Base-by-base conservation (phyloP, 1,140 invertebrate species). In the Pemphigus obesinymphae region DNA sequence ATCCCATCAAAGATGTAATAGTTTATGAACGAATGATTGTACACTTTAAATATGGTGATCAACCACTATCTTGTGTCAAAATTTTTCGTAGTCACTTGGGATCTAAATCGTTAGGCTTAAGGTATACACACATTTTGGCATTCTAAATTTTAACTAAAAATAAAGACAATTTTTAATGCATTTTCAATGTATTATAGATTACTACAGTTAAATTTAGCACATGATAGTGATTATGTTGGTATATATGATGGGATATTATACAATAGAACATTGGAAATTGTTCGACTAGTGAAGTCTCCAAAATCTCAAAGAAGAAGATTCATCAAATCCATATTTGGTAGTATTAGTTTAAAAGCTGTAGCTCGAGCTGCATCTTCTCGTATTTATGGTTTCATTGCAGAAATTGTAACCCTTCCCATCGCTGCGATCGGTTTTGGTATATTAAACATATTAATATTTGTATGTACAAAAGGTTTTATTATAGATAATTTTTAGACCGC, bases 11-110 rank as follows among this genome's bases (percentile, higher is more conserved):
- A 89, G 94, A 96, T 85, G 92, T 99, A 37, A 90, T 90, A 10
- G 90, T 99, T 1, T 92, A 97, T 87, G 96, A 98, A 85, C 89
- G 97, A 81, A 91, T 99, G 7, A 86, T 99, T 4, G 84, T 99
- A 1, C 99, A 98, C 87, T 99, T 97, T 87, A 99, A 98, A 87
- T 99, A 99, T 84, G 96, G 98, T 84, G 97, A 97, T 85, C 92
- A 93, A 87, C 94, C 96, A 0, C 93, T 98, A 0, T 98, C 98
- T 86, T 99, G 98, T 87, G 95, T 99, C 0, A 99, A 99, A 88
- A 97, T 99, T 84, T 98, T 99, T 85, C 93, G 92, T 55, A 96
- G 93, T 84, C 90, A 91, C 55, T 94, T 92, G 82, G 89, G 92
- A 85, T 91, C 94, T 0, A 97, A 97, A 86, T 93, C 93, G 10